These are phyloP conservation scores for Merodon equestris DNA, from an alignment of 2,888 invertebrate species.

Conservation along the genomic window DNA sequence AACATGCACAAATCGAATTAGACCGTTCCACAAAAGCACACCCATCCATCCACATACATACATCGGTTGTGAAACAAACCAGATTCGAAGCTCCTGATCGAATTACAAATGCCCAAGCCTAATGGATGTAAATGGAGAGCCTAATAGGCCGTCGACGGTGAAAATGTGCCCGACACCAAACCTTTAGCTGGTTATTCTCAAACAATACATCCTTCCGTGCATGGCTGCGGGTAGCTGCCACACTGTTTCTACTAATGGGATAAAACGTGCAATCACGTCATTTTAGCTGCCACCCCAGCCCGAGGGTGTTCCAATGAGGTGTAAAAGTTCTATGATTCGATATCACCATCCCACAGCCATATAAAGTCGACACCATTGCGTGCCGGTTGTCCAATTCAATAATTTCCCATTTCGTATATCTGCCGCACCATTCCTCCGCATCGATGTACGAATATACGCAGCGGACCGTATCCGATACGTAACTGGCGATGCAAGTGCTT, in stretches of 20 bases:
- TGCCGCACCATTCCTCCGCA: conserved; percentile 25
- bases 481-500: conserved; percentile 38
- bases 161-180: conserved; percentile 4
- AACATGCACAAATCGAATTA: conserved; percentile 43
- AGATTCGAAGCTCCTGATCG: conserved; percentile 18
- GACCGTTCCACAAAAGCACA: conserved; percentile 26
- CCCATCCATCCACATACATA: too few relatives aligned
- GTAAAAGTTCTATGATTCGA: conserved; percentile 47
- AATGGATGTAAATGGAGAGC: conserved; percentile 40
- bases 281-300: background rate
- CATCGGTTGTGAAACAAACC: background rate
- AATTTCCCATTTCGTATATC: conserved; percentile 53
- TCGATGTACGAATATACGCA: conserved; percentile 51
- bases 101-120: conserved; percentile 23
- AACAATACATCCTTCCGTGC: too few relatives aligned
- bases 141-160: conserved; percentile 15
- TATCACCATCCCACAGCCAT: conserved; percentile 33
- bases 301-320: conserved; percentile 18
- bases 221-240: too few relatives aligned
- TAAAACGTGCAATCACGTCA: background rate
- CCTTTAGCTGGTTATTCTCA: background rate
- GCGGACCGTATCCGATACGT: conserved; percentile 42
- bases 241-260: too few relatives aligned
- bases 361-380: conserved; percentile 6
- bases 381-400: conserved; percentile 40